Conservation (phyloP, 1,140 invertebrate species). For the Solenopsis fugax region DNA sequence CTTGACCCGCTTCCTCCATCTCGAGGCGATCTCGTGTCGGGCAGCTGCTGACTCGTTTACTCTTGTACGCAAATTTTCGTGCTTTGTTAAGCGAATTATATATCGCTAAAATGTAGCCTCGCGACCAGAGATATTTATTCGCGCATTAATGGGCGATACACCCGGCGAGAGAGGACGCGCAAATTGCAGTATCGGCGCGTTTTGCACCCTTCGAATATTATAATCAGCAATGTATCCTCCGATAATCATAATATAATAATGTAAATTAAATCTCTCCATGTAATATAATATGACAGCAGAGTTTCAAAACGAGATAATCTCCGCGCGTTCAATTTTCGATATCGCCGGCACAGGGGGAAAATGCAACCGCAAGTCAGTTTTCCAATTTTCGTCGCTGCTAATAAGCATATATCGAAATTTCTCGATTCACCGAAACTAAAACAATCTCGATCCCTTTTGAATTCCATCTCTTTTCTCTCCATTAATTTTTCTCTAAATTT, state of each 20-base stretch:
- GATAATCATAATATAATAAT: constrained; percentile 31
- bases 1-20: constrained; percentile 47
- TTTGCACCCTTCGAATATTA: constrained; percentile 1
- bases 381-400: background rate
- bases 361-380: background rate
- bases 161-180: background rate
- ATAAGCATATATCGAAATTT: background rate
- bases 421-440: background rate
- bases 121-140: constrained; percentile 28
- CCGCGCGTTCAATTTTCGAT: background rate
- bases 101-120: background rate
- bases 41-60: background rate
- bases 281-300: background rate
- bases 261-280: constrained; percentile 20
- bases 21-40: constrained; percentile 13
- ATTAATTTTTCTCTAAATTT: constrained; percentile 10
- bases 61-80: background rate
- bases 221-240: background rate
- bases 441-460: background rate
- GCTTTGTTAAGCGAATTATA: background rate
- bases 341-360: background rate
- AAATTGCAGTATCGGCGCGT: constrained; percentile 26
- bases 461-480: background rate
- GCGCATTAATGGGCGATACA: constrained; percentile 3
- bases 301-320: constrained; percentile 24